Evolutionary conservation across 2,113 vertebrate genomes (phyloP).

Genomic region (Colaptes auratus): DNA sequence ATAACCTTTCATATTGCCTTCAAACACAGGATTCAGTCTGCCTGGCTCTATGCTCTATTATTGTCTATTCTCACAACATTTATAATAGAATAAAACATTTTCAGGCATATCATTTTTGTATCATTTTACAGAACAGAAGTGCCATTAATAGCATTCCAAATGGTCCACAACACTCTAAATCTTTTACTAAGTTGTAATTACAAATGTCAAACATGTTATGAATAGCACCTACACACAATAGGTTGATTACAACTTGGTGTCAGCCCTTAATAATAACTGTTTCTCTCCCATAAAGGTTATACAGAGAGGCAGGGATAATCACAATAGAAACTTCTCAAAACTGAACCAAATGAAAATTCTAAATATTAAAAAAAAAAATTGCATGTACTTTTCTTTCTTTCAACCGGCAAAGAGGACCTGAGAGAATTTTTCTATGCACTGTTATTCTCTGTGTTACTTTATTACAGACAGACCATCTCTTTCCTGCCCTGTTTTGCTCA

Average conservation of each 20-base stretch:
- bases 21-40: slow-evolving; percentile 44
- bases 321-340: not conserved
- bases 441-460: not conserved
- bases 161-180: not conserved
- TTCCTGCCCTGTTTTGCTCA: not conserved
- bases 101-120: not conserved
- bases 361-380: not conserved
- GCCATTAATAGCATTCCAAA: slow-evolving; percentile 2
- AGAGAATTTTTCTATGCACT: not conserved
- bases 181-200: not conserved
- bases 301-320: not conserved
- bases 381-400: not conserved
- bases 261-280: not conserved
- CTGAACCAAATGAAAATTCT: not conserved
- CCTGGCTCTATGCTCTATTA: slow-evolving; percentile 31
- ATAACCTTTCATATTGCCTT: slow-evolving; percentile 38
- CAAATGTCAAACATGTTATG: not conserved
- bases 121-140: slow-evolving; percentile 1
- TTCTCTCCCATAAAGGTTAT: not conserved
- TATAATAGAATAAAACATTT: not conserved
- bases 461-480: not conserved
- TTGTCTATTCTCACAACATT: not conserved
- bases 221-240: not conserved
- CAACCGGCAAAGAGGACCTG: not conserved
- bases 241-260: not conserved